phyloP scores from a whole-genome alignment of 2,797 vertebrate species.

The Centroberyx gerrardi region DNA sequence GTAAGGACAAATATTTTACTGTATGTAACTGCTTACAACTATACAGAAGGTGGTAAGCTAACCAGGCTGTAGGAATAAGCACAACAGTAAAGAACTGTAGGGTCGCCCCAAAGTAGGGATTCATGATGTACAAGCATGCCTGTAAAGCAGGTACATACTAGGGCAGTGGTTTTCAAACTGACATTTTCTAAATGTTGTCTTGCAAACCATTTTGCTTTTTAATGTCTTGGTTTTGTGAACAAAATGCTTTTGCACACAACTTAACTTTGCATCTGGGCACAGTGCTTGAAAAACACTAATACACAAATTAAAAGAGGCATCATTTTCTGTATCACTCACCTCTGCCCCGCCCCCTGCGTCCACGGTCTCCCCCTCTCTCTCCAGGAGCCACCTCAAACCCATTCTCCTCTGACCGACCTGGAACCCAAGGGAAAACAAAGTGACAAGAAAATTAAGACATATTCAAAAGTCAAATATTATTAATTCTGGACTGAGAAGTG shows the following conservation, averaged over 20 bases:
- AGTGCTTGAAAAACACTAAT: not conserved
- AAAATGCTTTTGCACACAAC: too few relatives aligned
- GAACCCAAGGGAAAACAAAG: constrained; percentile 33
- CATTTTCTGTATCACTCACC: constrained; percentile 79
- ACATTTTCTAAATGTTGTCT: not conserved
- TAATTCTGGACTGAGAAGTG: too few relatives aligned
- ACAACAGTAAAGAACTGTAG: too few relatives aligned
- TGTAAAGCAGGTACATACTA: too few relatives aligned
- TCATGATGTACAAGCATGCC: too few relatives aligned
- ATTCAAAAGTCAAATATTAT: not conserved
- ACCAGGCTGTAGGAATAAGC: too few relatives aligned
- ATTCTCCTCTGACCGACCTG: constrained; percentile 94
- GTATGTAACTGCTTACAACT: too few relatives aligned
- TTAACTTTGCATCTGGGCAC: not conserved
- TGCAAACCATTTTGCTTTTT: not conserved
- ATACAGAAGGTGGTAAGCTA: too few relatives aligned
- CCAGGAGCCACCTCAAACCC: constrained; percentile 91
- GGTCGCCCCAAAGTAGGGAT: too few relatives aligned
- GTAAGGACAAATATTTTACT: too few relatives aligned
- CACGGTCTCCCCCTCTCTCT: constrained; percentile 91
- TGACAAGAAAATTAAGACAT: not conserved
- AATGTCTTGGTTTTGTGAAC: too few relatives aligned
- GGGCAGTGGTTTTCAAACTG: too few relatives aligned
- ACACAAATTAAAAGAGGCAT: not conserved
- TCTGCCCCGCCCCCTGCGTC: constrained; percentile 92